phyloP scores from a whole-genome alignment of 37 sponge, comb jelly and placozoan genomes.

The Beroe forskalii region DNA sequence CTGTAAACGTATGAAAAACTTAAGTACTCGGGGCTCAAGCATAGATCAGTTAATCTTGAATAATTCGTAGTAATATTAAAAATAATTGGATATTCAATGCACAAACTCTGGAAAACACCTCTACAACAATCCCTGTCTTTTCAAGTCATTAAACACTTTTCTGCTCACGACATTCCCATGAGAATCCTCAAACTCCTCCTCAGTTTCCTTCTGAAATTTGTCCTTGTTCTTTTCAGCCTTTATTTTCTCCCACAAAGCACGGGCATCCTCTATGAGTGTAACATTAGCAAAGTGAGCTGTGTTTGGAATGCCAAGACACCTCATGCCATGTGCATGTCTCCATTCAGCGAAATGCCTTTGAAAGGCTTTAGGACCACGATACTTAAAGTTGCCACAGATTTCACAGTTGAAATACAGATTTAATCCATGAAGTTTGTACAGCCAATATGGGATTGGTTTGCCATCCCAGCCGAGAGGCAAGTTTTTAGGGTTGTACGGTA shows the following conservation, averaged over 20 bases:
- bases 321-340: conserved; percentile 98
- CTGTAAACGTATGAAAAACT: too few species aligned
- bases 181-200: conserved; percentile 97
- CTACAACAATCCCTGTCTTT: conserved; percentile 88
- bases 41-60: too few species aligned
- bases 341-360: conserved; percentile 98
- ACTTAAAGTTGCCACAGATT: conserved; percentile 92
- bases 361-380: conserved; percentile 95
- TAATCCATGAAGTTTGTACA: conserved; percentile 98
- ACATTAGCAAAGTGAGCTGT: conserved; percentile 99
- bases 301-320: conserved; percentile 98
- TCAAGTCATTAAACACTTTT: conserved; percentile 88
- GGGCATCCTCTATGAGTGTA: conserved; percentile 86
- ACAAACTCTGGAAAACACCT: neutral
- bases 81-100: too few species aligned
- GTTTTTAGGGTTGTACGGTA: conserved; percentile 97
- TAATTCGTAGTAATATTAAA: too few species aligned
- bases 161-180: conserved; percentile 91
- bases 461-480: conserved; percentile 99
- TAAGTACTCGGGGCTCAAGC: too few species aligned
- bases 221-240: conserved; percentile 67
- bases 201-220: conserved; percentile 11
- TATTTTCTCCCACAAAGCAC: conserved; percentile 87
- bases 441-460: conserved; percentile 99
- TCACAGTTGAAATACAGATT: conserved; percentile 96